Percentiles rank a stretch among this genome's conserved stretches.
Evolutionary conservation across 2,888 invertebrate species (phyloP).

Genomic region (Leptinotarsa rubiginosa): DNA sequence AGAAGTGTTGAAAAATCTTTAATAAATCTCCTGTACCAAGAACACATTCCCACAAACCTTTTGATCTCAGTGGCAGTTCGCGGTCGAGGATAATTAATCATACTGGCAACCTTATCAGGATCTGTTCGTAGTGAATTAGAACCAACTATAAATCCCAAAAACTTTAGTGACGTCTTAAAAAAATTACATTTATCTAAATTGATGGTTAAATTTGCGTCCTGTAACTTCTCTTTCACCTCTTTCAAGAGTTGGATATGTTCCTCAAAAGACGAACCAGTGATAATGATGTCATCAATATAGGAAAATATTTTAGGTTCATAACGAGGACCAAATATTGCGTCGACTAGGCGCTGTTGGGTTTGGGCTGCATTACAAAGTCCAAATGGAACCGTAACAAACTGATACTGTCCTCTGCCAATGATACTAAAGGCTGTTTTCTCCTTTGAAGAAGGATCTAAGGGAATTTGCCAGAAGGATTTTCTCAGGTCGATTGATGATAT

Average conservation of each 20-base stretch:
- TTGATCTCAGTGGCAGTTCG: conserved; percentile 49
- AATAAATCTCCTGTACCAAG: conserved; percentile 43
- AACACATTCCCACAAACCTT: conserved; percentile 48
- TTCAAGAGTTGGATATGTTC: conserved; percentile 46
- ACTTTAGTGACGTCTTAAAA: conserved; percentile 41
- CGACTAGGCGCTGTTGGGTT: conserved; percentile 40
- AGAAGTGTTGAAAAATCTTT: conserved; percentile 48
- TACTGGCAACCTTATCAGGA: conserved; percentile 51
- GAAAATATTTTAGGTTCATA: conserved; percentile 30
- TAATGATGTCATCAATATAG: conserved; percentile 35
- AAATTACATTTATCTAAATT: conserved; percentile 46
- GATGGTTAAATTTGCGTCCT: conserved; percentile 47
- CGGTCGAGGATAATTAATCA: conserved; percentile 50
- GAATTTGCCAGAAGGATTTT: conserved; percentile 52
- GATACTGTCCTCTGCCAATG: conserved; percentile 52
- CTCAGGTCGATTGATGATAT: conserved; percentile 48
- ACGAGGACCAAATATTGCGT: conserved; percentile 39
- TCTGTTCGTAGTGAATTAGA: conserved; percentile 48
- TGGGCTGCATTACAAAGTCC: conserved; percentile 45
- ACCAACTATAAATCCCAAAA: conserved; percentile 52
- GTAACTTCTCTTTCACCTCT: conserved; percentile 40
- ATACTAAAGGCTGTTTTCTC: conserved; percentile 57
- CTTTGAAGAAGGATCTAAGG: conserved; percentile 40
- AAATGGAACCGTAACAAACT: conserved; percentile 50
- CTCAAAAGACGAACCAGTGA: conserved; percentile 45